These are phyloP conservation scores for Drosophila barbarae DNA, from an alignment of 2,888 invertebrate species.

Conservation along the genomic window DNA sequence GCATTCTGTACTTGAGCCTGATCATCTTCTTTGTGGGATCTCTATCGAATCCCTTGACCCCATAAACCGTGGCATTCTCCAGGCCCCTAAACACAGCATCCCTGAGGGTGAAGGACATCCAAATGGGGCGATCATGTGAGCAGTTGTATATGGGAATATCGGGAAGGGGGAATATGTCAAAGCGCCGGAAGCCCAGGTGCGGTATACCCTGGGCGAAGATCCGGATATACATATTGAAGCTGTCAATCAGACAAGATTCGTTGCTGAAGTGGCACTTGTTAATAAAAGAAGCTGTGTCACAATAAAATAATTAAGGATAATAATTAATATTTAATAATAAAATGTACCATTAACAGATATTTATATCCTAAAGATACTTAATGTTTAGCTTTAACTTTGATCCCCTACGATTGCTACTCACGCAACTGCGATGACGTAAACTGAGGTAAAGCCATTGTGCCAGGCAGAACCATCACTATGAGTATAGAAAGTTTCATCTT, in stretches of 20 bases:
- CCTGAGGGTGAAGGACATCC: conserved; percentile 15
- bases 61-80: conserved; percentile 35
- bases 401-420: not conserved
- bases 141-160: conserved; percentile 12
- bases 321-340: too few relatives aligned
- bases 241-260: conserved; percentile 32
- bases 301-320: too few relatives aligned
- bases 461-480: not conserved
- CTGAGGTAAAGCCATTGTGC: not conserved
- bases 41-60: conserved; percentile 35
- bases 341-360: too few relatives aligned
- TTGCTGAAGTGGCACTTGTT: conserved; percentile 41
- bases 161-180: conserved; percentile 19
- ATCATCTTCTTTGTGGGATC: conserved; percentile 35
- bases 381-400: not conserved
- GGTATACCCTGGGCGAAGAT: conserved; percentile 34
- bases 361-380: too few relatives aligned
- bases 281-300: conserved; percentile 31
- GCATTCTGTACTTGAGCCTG: conserved; percentile 18
- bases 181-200: conserved; percentile 7
- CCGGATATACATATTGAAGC: conserved; percentile 34
- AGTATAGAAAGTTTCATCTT: not conserved
- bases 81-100: conserved; percentile 23
- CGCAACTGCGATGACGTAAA: not conserved
- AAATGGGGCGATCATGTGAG: conserved; percentile 7